Evolutionary conservation across 2,888 invertebrate genomes (phyloP).

Genomic region (Capitulum mitella): DNA sequence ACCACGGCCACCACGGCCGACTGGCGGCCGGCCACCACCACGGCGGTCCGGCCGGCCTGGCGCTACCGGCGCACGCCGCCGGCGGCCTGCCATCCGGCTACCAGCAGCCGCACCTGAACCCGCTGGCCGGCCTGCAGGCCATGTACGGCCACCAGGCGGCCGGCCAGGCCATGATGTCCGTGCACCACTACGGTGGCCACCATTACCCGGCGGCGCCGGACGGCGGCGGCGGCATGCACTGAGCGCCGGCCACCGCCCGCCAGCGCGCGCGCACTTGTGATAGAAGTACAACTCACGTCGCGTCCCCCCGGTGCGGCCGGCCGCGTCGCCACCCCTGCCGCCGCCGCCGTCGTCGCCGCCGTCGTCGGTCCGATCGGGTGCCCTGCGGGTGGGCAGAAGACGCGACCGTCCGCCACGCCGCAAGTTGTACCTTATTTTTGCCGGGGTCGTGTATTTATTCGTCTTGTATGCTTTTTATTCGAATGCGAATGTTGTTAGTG

Average conservation of each 20-base stretch:
- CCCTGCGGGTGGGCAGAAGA: no score
- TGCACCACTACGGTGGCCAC: not conserved
- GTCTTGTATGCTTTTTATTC: constrained; percentile 22
- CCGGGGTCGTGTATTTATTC: constrained; percentile 11
- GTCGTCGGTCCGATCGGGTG: no score
- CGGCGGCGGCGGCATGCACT: constrained; percentile 4
- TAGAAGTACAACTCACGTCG: constrained; percentile 14
- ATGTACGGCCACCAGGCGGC: not conserved
- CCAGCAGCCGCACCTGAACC: not conserved
- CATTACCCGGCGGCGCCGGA: constrained; percentile 14
- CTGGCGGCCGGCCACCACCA: not conserved
- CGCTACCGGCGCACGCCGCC: not conserved
- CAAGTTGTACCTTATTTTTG: not conserved
- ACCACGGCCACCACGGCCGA: not conserved
- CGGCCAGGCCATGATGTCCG: not conserved
- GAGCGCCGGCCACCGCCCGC: not conserved
- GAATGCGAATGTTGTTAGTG: not conserved
- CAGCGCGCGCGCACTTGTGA: not conserved
- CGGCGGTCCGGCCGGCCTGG: not conserved
- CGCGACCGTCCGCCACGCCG: not conserved
- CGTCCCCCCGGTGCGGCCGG: not conserved
- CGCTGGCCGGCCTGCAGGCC: not conserved
- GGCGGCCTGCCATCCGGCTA: not conserved
- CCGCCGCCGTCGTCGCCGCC: not conserved
- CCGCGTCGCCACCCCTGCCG: not conserved